These are phyloP conservation scores for Phlogophora meticulosa DNA, from an alignment of 2,888 invertebrate genomes.

Conservation along the genomic window DNA sequence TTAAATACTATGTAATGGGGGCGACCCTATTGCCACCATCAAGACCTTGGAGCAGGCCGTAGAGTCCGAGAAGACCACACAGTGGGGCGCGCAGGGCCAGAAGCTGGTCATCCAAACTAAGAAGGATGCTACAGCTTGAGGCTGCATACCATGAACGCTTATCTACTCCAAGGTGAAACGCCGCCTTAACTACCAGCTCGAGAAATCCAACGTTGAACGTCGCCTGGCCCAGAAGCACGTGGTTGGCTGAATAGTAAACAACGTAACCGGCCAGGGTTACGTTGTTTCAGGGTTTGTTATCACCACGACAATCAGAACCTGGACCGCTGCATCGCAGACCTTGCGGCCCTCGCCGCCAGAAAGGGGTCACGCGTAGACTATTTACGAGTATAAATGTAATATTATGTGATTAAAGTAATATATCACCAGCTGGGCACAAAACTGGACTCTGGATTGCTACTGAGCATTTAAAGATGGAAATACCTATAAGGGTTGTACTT, in stretches of 20 bases:
- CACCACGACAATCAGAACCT: conserved; percentile 98
- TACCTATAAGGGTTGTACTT: too few relatives aligned
- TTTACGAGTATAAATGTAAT: conserved; percentile 68
- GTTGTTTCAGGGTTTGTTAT: too few relatives aligned
- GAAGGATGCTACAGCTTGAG: conserved; percentile 98
- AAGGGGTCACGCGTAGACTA: conserved; percentile 71
- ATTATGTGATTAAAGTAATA: conserved; percentile 66
- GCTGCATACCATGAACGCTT: conserved; percentile 94
- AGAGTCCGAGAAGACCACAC: conserved; percentile 93
- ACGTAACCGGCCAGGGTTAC: conserved; percentile 95
- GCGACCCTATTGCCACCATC: too few relatives aligned
- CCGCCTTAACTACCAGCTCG: conserved; percentile 98
- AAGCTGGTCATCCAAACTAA: conserved; percentile 95
- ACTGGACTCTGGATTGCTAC: too few relatives aligned
- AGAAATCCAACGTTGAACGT: conserved; percentile 95
- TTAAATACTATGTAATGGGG: too few relatives aligned
- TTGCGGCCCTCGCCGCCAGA: conserved; percentile 93
- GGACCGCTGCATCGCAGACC: conserved; percentile 96
- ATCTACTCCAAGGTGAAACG: conserved; percentile 93
- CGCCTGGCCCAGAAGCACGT: conserved; percentile 97
- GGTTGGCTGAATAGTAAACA: conserved; percentile 97
- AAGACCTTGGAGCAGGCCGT: conserved; percentile 90
- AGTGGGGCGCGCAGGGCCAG: conserved; percentile 95
- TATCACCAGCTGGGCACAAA: too few relatives aligned
- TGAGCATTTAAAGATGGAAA: too few relatives aligned